Base-by-base conservation (phyloP, 2,888 invertebrate genomes). In the Oligia fasciuncula region DNA sequence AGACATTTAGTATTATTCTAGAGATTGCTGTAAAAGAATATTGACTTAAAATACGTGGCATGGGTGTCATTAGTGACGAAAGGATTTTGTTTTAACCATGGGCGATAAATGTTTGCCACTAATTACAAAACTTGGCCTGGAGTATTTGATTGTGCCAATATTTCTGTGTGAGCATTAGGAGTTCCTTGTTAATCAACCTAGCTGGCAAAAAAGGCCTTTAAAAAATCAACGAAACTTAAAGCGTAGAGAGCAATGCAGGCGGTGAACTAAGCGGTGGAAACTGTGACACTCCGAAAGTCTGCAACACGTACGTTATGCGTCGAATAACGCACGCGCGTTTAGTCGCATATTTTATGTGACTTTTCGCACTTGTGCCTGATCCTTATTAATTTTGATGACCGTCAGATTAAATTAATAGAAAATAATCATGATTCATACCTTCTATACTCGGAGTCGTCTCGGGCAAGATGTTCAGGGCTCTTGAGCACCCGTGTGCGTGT, bases 391-490 rank as follows among this genome's bases (percentile, higher is more conserved):
- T 19, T 35, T 40, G 17, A 40, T n/a, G n/a, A n/a, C 17, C 35
- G 14, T n/a, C 23, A 49, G 29, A 65, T 63, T 9, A 8, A 46
- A 65, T 29, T 23, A 35, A 63, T 3, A 63, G n/a, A 46, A 57
- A 73, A 65, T 14, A 46, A 65, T 57, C 11, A 57, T 71, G 23
- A 54, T 60, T 2, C 11, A 23, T 66, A 77, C 96, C 96, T 95
- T 93, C 92, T 95, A 80, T 97, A 96, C 74, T 96, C 96, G 89
- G 96, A 94, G 93, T 96, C 96, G 82, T 96, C 94, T 92, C 89
- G 92, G 84, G 93, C 96, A 95, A 96, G 96, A 96, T 96, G 96
- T 95, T 96, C 96, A 91, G 97, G 97, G 96, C 97, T 97, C 96
- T 96, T 96, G 95, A 96, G 95, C 90, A 96, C 96, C 95, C 96